Conservation (phyloP, 1,140 invertebrate genomes). For the Aphelinus atriplicis region DNA sequence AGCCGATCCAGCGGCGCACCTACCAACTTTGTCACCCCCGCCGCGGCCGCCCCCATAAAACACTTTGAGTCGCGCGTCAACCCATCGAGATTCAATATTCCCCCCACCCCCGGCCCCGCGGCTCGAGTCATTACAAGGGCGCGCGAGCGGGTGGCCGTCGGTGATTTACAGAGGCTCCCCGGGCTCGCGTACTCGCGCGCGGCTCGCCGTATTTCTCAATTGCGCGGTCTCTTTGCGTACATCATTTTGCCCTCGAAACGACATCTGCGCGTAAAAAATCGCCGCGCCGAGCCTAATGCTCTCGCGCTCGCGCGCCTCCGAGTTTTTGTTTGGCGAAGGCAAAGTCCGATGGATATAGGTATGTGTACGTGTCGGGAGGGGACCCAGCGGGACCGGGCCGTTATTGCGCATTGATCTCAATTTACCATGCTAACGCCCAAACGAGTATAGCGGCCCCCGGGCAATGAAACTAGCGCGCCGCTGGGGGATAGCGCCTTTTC, state of each 20-base stretch:
- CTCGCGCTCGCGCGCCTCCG: too few species aligned
- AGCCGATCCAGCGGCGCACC: too few species aligned
- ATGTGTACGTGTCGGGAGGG: neutral
- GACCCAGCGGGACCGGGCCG: conserved; percentile 10
- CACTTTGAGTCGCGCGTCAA: too few species aligned
- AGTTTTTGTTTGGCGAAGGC: conserved; percentile 24
- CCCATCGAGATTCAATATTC: too few species aligned
- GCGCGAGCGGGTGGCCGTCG: neutral
- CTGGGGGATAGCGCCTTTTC: conserved; percentile 14
- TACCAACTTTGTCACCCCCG: too few species aligned
- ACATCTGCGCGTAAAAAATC: conserved; percentile 15
- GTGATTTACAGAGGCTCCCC: conserved; percentile 10
- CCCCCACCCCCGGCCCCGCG: too few species aligned
- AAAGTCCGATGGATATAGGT: neutral
- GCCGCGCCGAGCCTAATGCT: neutral
- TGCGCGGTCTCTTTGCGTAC: neutral
- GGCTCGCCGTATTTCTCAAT: conserved; percentile 1
- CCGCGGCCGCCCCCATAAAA: too few species aligned
- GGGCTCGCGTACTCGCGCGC: neutral
- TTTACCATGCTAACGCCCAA: conserved; percentile 32
- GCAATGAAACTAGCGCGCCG: conserved; percentile 29
- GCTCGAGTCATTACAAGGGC: too few species aligned
- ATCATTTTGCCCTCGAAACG: conserved; percentile 23
- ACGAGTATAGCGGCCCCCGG: conserved; percentile 9
- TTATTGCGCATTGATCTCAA: conserved; percentile 42